phyloP scores from a whole-genome alignment of 2,113 vertebrate species.

The Procavia capensis region DNA sequence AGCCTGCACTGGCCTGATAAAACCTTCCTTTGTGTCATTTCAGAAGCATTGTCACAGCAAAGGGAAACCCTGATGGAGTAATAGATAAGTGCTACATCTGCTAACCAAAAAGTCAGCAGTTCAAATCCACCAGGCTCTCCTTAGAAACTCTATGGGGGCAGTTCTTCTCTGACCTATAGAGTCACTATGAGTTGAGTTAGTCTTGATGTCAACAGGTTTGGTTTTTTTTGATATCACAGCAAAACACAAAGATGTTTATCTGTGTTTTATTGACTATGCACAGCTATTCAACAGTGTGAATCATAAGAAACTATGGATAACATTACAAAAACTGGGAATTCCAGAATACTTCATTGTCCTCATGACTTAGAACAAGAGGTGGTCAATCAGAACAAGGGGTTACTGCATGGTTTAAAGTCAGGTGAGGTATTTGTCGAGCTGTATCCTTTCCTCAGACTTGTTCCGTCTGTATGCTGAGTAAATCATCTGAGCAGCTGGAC shows the following conservation, averaged over 20 bases:
- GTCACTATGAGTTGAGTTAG: too few species aligned
- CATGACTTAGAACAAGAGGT: neutral
- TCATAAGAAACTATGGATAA: neutral
- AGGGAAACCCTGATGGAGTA: too few species aligned
- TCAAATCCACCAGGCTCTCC: too few species aligned
- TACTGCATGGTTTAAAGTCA: neutral
- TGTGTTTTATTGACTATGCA: neutral
- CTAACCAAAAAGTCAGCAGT: too few species aligned
- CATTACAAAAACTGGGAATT: neutral
- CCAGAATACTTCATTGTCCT: neutral
- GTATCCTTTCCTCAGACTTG: neutral
- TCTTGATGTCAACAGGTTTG: too few species aligned
- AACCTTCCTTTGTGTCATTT: neutral
- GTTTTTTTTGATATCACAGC: too few species aligned
- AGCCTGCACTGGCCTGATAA: neutral
- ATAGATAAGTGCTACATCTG: too few species aligned
- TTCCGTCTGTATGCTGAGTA: neutral
- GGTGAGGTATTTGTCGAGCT: neutral
- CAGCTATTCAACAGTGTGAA: neutral
- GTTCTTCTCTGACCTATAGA: too few species aligned
- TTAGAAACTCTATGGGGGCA: too few species aligned
- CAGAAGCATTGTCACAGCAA: neutral
- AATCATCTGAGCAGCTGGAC: neutral
- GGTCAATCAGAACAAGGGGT: neutral
- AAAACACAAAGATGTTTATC: neutral